These are phyloP conservation scores for Gulo gulo DNA, from an alignment of 2,113 vertebrate species.

Conservation along the genomic window DNA sequence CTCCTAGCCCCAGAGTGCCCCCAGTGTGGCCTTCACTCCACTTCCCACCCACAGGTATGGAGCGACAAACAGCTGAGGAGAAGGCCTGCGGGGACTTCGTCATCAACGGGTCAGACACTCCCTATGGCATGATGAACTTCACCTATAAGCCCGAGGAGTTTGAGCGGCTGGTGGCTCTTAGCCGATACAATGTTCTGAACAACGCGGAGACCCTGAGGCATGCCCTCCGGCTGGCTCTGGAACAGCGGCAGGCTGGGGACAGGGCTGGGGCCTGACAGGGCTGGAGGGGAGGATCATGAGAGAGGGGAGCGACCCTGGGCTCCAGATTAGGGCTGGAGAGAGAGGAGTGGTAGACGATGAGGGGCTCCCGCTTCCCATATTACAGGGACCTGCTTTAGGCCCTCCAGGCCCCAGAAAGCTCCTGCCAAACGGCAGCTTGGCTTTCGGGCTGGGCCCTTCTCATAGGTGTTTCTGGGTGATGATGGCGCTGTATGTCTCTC, in stretches of 20 bases:
- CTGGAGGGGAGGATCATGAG: not conserved
- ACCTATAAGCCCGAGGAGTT: constrained; percentile 81
- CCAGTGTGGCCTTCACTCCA: not conserved
- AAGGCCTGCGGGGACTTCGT: constrained; percentile 81
- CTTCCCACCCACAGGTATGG: constrained; percentile 71
- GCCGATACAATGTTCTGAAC: constrained; percentile 84
- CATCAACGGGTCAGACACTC: constrained; percentile 79
- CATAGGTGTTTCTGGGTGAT: not conserved
- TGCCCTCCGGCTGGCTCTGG: constrained; percentile 77
- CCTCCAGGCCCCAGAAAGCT: not conserved
- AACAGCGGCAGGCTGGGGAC: constrained; percentile 13
- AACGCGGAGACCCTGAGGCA: constrained; percentile 71
- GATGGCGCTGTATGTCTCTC: not conserved
- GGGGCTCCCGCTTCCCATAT: not conserved
- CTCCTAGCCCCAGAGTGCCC: not conserved
- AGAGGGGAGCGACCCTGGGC: not conserved
- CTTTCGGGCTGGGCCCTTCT: not conserved
- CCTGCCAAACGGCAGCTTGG: not conserved
- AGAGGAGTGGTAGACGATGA: rapidly evolving
- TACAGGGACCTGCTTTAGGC: not conserved
- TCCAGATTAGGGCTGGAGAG: not conserved
- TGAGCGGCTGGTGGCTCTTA: constrained; percentile 81
- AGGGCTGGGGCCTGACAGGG: not conserved
- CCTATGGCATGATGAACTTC: constrained; percentile 84
- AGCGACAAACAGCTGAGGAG: constrained; percentile 81